Evolutionary conservation across 1,140 invertebrate species (phyloP).

Genomic region (Zaprionus kolodkinae): DNA sequence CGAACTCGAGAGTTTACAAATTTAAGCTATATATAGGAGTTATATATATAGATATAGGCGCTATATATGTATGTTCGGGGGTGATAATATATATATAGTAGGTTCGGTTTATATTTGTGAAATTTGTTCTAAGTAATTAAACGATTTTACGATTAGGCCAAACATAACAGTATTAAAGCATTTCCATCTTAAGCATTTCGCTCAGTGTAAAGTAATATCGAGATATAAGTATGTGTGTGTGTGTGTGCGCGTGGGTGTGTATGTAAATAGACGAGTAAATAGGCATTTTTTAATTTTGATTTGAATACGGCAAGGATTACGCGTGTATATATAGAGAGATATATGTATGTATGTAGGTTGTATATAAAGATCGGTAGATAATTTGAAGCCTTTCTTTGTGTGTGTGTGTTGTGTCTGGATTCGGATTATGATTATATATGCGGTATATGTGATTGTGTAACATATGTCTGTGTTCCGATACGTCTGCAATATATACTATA

Average conservation of each 20-base stretch:
- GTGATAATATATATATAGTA: background rate
- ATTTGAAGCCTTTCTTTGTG: slow-evolving; percentile 50
- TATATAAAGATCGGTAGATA: slow-evolving; percentile 44
- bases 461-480: slow-evolving; percentile 80
- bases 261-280: slow-evolving; percentile 65
- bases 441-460: slow-evolving; percentile 40
- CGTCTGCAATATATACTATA: slow-evolving; percentile 54
- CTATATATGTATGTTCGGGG: slow-evolving; percentile 12
- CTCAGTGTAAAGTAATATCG: slow-evolving; percentile 75
- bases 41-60: slow-evolving; percentile 5
- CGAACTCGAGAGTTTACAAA: slow-evolving; percentile 2
- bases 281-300: slow-evolving; percentile 62
- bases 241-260: slow-evolving; percentile 22
- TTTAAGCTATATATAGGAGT: slow-evolving; percentile 15
- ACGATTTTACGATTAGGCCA: slow-evolving; percentile 71
- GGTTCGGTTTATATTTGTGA: slow-evolving; percentile 31
- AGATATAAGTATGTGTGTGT: slow-evolving; percentile 49
- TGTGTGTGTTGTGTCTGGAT: slow-evolving; percentile 18
- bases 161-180: slow-evolving; percentile 82
- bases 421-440: slow-evolving; percentile 30
- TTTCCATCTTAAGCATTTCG: slow-evolving; percentile 69
- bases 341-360: slow-evolving; percentile 21
- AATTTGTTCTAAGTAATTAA: slow-evolving; percentile 70
- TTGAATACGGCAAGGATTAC: slow-evolving; percentile 39
- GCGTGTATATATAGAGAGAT: slow-evolving; percentile 19